Evolutionary conservation across 2,797 vertebrate genomes (phyloP).

Genomic region (Tympanoctomys barrerae): DNA sequence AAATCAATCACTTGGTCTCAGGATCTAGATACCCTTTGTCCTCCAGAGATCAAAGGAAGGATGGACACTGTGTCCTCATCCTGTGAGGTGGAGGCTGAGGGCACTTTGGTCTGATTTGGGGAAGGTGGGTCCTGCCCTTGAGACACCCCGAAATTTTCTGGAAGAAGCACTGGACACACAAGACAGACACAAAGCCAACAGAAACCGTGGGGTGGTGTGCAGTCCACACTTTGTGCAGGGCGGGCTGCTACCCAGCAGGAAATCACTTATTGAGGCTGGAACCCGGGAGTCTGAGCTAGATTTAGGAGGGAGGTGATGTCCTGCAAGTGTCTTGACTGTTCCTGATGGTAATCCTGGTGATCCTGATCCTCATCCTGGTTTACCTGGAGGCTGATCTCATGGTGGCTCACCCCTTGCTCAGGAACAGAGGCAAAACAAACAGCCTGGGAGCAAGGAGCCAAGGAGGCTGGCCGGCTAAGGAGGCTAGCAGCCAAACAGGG

Average conservation of each 20-base stretch:
- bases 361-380: neutral
- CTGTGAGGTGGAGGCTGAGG: neutral
- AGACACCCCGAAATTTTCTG: neutral
- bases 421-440: neutral
- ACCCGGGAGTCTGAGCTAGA: neutral
- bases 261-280: neutral
- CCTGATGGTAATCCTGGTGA: no score
- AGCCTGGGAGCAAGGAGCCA: neutral
- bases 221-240: no score
- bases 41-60: conserved; percentile 51
- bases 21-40: conserved; percentile 54
- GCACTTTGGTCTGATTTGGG: neutral
- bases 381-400: neutral
- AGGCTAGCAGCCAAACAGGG: neutral
- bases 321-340: neutral
- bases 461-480: neutral
- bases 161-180: neutral
- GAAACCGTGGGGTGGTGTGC: neutral
- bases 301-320: neutral
- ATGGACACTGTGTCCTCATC: neutral
- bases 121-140: neutral
- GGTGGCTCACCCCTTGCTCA: neutral
- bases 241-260: neutral
- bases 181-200: neutral
- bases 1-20: conserved; percentile 34